Percentiles rank a stretch among this genome's conserved stretches.
Conservation (phyloP, 2,797 vertebrate species). For the Anomalospiza imberbis region DNA sequence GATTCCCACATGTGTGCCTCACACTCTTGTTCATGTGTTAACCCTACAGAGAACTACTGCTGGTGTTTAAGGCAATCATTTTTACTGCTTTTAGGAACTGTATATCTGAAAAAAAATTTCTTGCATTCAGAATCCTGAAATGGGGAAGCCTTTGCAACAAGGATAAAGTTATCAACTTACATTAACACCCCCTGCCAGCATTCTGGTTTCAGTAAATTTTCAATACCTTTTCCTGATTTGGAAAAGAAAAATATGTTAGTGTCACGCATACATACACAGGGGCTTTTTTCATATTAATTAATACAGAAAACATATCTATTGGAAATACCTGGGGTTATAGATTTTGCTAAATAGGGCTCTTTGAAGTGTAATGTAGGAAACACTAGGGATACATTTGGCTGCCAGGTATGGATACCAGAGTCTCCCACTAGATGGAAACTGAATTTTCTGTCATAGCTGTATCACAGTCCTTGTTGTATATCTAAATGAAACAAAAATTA, state of each 20-base stretch:
- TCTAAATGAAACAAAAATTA: background rate
- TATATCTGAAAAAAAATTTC: background rate
- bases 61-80: background rate
- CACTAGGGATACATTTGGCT: background rate
- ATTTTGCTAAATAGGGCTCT: background rate
- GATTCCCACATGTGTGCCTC: background rate
- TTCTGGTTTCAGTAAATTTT: background rate
- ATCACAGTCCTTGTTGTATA: background rate
- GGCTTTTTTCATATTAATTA: background rate
- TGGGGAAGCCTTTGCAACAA: background rate
- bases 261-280: background rate
- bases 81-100: background rate
- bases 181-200: background rate
- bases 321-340: background rate
- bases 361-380: background rate
- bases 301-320: background rate
- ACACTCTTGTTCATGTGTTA: background rate
- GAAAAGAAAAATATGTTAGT: background rate
- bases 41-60: background rate
- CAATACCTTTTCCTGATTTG: background rate
- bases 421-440: background rate
- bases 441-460: background rate
- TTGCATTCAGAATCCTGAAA: background rate
- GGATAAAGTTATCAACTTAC: background rate
- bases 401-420: background rate